These are phyloP conservation scores for Eudemis profundana DNA, from an alignment of 2,888 invertebrate genomes.

Conservation along the genomic window DNA sequence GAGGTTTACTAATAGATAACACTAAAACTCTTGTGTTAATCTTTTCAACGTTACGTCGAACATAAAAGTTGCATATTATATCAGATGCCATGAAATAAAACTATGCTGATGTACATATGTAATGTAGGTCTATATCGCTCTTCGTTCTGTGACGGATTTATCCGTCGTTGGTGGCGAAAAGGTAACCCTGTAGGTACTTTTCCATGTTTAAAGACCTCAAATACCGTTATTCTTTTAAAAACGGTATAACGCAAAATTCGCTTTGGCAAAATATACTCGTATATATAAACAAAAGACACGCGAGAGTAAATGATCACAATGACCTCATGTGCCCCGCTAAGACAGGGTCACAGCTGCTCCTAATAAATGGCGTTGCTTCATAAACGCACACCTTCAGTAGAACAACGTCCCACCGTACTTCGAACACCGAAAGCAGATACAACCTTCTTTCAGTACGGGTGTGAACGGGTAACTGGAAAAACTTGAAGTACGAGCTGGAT, in stretches of 20 bases:
- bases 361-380: conserved; percentile 38
- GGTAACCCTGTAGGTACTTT: too few relatives aligned
- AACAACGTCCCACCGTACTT: conserved; percentile 17
- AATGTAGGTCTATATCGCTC: too few relatives aligned
- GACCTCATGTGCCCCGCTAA: conserved; percentile 31
- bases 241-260: not conserved
- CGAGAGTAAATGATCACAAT: conserved; percentile 29
- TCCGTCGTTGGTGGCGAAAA: too few relatives aligned
- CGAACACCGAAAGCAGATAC: conserved; percentile 9
- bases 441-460: conserved; percentile 3
- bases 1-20: too few relatives aligned
- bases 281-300: conserved; percentile 2
- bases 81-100: too few relatives aligned
- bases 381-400: conserved; percentile 20
- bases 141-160: too few relatives aligned
- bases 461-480: conserved; percentile 30
- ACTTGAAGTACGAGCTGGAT: conserved; percentile 28
- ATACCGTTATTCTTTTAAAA: too few relatives aligned
- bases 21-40: too few relatives aligned
- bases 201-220: too few relatives aligned
- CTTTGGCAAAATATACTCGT: conserved; percentile 1
- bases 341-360: conserved; percentile 41
- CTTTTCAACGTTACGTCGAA: too few relatives aligned
- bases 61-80: too few relatives aligned
- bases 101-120: too few relatives aligned